Evolutionary conservation across 1,140 invertebrate species (phyloP).

Genomic region (Acromyrmex heyeri): DNA sequence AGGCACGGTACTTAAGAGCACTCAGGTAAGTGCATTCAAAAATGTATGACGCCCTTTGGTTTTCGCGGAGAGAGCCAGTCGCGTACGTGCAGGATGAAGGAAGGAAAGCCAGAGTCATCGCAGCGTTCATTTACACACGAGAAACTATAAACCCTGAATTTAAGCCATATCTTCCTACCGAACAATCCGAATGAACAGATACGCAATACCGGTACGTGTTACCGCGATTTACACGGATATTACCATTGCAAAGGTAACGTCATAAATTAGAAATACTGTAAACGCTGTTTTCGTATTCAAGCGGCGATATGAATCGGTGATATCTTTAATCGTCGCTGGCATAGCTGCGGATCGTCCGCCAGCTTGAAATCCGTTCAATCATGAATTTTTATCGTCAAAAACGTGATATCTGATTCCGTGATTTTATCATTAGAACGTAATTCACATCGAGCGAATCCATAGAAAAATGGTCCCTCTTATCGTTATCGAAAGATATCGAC

Average conservation of each 20-base stretch:
- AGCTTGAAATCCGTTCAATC: slow-evolving; percentile 48
- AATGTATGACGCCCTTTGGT: slow-evolving; percentile 68
- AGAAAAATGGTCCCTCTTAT: not conserved
- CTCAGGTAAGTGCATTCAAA: slow-evolving; percentile 74
- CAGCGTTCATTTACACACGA: slow-evolving; percentile 66
- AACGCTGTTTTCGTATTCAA: slow-evolving; percentile 70
- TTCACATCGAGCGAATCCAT: not conserved
- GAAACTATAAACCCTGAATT: slow-evolving; percentile 74
- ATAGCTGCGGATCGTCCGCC: slow-evolving; percentile 55
- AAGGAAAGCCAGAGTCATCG: slow-evolving; percentile 28
- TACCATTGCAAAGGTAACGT: slow-evolving; percentile 78
- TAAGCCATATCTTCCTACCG: slow-evolving; percentile 64
- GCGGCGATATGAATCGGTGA: slow-evolving; percentile 75
- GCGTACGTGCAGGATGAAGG: slow-evolving; percentile 24
- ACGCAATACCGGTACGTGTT: slow-evolving; percentile 70
- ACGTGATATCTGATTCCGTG: not conserved
- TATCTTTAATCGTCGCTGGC: slow-evolving; percentile 75
- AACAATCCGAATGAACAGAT: slow-evolving; percentile 72
- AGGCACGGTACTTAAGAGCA: slow-evolving; percentile 68
- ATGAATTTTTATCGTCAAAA: slow-evolving; percentile 28
- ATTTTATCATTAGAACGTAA: not conserved
- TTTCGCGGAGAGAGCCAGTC: slow-evolving; percentile 41
- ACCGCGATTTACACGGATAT: slow-evolving; percentile 74
- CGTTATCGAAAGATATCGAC: not conserved
- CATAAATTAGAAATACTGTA: slow-evolving; percentile 78